phyloP scores from a whole-genome alignment of 1,140 invertebrate genomes.

The Drosophila kurseongensis region DNA sequence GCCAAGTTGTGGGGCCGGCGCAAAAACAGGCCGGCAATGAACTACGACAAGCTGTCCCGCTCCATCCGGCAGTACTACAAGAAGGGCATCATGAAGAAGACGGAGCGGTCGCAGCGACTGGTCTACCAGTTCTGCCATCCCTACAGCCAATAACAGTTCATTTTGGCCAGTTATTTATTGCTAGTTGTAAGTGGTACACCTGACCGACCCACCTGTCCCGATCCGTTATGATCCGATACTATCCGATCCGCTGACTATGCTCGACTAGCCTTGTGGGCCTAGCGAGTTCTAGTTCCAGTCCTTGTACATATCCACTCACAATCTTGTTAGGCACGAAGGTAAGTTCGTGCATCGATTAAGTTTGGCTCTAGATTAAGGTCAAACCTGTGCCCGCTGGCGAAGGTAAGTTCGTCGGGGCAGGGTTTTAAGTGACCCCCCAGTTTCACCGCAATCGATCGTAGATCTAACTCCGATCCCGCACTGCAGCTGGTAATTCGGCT shows the following conservation, averaged over 20 bases:
- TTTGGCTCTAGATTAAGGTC: constrained; percentile 52
- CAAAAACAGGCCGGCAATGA: constrained; percentile 99
- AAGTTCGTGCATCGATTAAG: constrained; percentile 74
- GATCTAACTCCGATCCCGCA: constrained; percentile 53
- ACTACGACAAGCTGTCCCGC: constrained; percentile 99
- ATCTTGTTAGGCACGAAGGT: constrained; percentile 73
- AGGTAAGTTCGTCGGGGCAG: constrained; percentile 75
- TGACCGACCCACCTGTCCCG: constrained; percentile 16
- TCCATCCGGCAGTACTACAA: constrained; percentile 99
- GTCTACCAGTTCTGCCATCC: constrained; percentile 99
- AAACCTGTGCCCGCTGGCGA: constrained; percentile 56
- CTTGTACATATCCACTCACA: constrained; percentile 43
- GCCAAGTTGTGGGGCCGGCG: constrained; percentile 98
- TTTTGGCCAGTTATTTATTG: constrained; percentile 56
- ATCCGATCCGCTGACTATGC: constrained; percentile 49
- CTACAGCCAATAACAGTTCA: constrained; percentile 90
- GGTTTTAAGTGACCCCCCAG: constrained; percentile 65
- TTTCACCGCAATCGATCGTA: constrained; percentile 56
- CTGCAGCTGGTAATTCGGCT: constrained; percentile 47
- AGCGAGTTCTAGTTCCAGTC: constrained; percentile 69
- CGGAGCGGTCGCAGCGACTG: constrained; percentile 97
- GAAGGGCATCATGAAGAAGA: constrained; percentile 99
- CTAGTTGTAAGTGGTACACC: constrained; percentile 48
- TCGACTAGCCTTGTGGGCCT: constrained; percentile 61
- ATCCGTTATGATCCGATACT: neutral